phyloP scores from a whole-genome alignment of 37 sponge, comb jelly and placozoan species.

The Petrosia ficiformis region DNA sequence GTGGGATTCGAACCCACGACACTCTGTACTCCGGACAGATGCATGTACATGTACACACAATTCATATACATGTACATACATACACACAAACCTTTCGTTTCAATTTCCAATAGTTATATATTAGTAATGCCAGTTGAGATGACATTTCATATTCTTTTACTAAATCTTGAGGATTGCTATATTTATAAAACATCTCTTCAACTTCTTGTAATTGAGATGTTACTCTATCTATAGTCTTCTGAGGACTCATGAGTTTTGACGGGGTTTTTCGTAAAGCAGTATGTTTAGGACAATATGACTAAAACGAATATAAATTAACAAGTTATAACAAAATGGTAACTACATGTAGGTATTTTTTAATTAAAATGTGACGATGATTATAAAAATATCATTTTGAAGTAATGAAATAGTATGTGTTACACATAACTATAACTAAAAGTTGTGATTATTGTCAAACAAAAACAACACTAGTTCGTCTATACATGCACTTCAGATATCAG shows the following conservation, averaged over 20 bases:
- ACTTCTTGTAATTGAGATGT: slow-evolving; percentile 52
- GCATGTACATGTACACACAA: neutral
- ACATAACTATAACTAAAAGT: neutral
- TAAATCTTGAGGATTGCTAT: slow-evolving; percentile 53
- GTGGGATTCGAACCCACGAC: too few relatives aligned
- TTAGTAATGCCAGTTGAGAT: slow-evolving; percentile 34
- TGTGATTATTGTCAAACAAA: too few relatives aligned
- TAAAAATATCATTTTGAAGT: too few relatives aligned
- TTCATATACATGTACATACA: slow-evolving; percentile 1
- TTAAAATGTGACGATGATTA: too few relatives aligned
- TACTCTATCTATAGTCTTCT: slow-evolving; percentile 5
- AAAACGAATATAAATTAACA: neutral
- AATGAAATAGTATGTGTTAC: too few relatives aligned
- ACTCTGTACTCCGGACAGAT: neutral
- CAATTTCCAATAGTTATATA: slow-evolving; percentile 92
- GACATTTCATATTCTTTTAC: slow-evolving; percentile 26
- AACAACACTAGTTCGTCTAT: too few relatives aligned
- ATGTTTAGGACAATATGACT: slow-evolving; percentile 85
- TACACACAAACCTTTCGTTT: slow-evolving; percentile 67
- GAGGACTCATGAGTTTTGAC: neutral
- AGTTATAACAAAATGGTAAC: neutral
- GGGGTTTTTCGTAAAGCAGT: slow-evolving; percentile 39
- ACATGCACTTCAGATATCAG: too few relatives aligned
- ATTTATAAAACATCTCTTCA: slow-evolving; percentile 70
- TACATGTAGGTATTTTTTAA: too few relatives aligned